A percentile compares a stretch with the other conserved stretches of the same genome.
phyloP scores from a whole-genome alignment of 2,113 vertebrate species.

The Petrocephalus zakoni region DNA sequence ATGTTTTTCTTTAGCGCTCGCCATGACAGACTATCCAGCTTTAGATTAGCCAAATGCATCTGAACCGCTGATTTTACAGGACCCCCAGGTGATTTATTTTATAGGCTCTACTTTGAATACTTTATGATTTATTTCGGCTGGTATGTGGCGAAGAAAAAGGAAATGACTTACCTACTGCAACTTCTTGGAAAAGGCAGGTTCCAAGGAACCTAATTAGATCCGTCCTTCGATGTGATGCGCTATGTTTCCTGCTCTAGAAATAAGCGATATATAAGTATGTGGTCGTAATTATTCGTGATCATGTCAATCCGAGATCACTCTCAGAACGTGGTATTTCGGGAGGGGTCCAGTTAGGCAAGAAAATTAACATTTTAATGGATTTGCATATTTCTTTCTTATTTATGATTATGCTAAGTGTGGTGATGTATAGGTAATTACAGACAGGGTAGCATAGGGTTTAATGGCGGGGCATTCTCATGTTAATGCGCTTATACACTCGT shows the following conservation, averaged over 20 bases:
- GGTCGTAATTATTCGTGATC: background rate
- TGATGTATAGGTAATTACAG: background rate
- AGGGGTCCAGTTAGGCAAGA: background rate
- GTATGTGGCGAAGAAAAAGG: slow-evolving; percentile 21
- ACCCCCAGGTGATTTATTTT: slow-evolving; percentile 13
- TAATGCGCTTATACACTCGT: background rate
- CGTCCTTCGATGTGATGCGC: slow-evolving; percentile 1
- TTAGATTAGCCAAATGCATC: slow-evolving; percentile 7
- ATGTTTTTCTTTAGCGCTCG: background rate
- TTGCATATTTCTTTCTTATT: background rate
- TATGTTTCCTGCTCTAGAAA: background rate
- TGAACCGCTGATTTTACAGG: slow-evolving; percentile 4
- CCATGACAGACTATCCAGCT: background rate
- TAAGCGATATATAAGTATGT: background rate
- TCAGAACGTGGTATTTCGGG: background rate
- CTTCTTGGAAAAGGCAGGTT: slow-evolving; percentile 18
- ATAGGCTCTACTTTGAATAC: slow-evolving; percentile 1
- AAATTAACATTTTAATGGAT: background rate
- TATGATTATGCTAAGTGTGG: background rate
- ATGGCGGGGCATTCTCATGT: background rate
- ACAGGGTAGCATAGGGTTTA: background rate
- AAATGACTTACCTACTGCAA: slow-evolving; percentile 16
- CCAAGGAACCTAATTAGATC: slow-evolving; percentile 16
- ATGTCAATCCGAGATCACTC: background rate
- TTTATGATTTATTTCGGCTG: slow-evolving; percentile 21